Base-by-base conservation (phyloP, 2,888 invertebrate genomes). In the Rhingia campestris region DNA sequence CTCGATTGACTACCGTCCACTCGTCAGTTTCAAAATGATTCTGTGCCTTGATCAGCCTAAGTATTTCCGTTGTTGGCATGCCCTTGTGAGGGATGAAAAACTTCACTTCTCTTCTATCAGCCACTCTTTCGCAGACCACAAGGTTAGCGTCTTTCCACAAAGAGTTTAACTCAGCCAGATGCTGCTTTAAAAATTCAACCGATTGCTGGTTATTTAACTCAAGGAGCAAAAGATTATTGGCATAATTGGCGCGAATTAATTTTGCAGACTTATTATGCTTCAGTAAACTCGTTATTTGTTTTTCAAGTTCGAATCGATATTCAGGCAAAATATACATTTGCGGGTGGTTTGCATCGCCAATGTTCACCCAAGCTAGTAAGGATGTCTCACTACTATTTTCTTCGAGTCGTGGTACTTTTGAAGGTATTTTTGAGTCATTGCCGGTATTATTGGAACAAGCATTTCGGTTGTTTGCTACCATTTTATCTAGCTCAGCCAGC, bases 341-440 rank as follows among this genome's bases (percentile, higher is more conserved):
- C 0, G 58, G 72, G n/a, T 56, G 49, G 3, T 30, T 58, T 9
- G 64, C 77, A 14, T 77, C 77, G 9, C 77, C 77, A n/a, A 77
- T 77, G 32, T 63, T 63, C 43, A 54, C 12, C 51, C 72, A 41
- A 1, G 66, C 30, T 22, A 30, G 49, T 9, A 49, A 22, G 9
- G n/a, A n/a, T n/a, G n/a, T n/a, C n/a, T 22, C 54, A 0, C 6
- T 7, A 10, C 1, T 12, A n/a, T n/a, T n/a, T n/a, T n/a, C n/a
- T n/a, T n/a, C n/a, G n/a, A n/a, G n/a, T n/a, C n/a, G n/a, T n/a
- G n/a, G n/a, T n/a, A n/a, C n/a, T n/a, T n/a, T n/a, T n/a, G n/a
- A n/a, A 43, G 2, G 10, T 12, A 2, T 43, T 43, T 43, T 10
- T 2, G 43, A n/a, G 43, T n/a, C 12, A n/a, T n/a, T n/a, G n/a